phyloP scores from a whole-genome alignment of 2,888 invertebrate genomes.

The Nemapogon koenigi region DNA sequence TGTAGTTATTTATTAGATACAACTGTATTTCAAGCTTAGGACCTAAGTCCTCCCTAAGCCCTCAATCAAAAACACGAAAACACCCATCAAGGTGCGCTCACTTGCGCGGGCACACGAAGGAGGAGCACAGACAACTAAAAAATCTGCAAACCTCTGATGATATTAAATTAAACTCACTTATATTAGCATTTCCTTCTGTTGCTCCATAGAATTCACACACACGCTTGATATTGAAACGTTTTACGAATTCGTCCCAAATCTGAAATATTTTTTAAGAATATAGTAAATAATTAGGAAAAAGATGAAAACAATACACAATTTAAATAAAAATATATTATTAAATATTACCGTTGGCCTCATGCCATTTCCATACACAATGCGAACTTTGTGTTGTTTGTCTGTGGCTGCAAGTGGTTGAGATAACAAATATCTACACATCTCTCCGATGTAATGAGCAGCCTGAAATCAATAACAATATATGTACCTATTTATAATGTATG shows the following conservation, averaged over 20 bases:
- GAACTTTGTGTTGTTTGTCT: constrained; percentile 77
- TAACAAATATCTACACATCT: constrained; percentile 88
- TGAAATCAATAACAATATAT: constrained; percentile 29
- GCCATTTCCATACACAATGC: constrained; percentile 92
- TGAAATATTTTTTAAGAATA: too few relatives aligned
- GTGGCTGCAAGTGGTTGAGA: constrained; percentile 72
- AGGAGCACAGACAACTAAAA: too few relatives aligned
- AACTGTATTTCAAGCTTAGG: too few relatives aligned
- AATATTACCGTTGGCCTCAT: constrained; percentile 73
- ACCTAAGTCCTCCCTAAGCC: too few relatives aligned
- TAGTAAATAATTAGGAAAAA: background rate
- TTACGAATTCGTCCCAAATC: constrained; percentile 91
- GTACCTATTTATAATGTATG: too few relatives aligned
- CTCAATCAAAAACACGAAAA: too few relatives aligned
- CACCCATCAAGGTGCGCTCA: too few relatives aligned
- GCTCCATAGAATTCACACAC: constrained; percentile 97
- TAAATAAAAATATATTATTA: background rate
- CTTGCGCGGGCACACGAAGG: too few relatives aligned
- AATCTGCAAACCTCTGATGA: too few relatives aligned
- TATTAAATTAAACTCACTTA: constrained; percentile 74
- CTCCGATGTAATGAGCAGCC: constrained; percentile 90
- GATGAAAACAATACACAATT: background rate
- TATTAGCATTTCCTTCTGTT: constrained; percentile 97
- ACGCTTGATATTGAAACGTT: constrained; percentile 82
- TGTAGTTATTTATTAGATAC: too few relatives aligned